A percentile compares a stretch with the other conserved stretches of the same genome.
Conservation (phyloP, 2,797 vertebrate genomes). For the Holocentrus rufus region DNA sequence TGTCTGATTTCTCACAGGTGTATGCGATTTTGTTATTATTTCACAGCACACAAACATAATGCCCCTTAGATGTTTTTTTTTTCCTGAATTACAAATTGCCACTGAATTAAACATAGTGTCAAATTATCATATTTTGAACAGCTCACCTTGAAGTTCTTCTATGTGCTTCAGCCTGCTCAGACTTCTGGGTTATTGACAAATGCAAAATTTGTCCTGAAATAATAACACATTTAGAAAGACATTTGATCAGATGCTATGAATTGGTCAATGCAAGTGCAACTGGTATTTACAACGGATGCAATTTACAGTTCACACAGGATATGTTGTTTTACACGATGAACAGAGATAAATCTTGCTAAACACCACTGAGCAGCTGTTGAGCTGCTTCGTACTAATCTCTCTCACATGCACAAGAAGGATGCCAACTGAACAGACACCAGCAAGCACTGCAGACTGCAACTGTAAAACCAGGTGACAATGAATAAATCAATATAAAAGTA, state of each 20-base stretch:
- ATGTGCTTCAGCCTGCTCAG: not conserved
- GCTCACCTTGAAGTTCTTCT: not conserved
- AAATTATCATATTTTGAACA: not conserved
- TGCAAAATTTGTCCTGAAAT: not conserved
- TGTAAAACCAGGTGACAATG: not conserved
- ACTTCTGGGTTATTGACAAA: not conserved
- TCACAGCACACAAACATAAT: conserved; percentile 28
- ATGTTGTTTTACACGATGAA: conserved; percentile 26
- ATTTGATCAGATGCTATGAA: conserved; percentile 1
- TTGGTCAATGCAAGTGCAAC: not conserved
- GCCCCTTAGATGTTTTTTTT: conserved; percentile 27
- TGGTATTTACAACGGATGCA: not conserved
- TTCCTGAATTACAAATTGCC: conserved; percentile 41
- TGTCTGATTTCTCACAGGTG: conserved; percentile 58
- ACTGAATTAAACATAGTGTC: conserved; percentile 19
- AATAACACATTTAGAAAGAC: not conserved
- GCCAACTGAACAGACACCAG: conserved; percentile 21
- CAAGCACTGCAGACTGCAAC: conserved; percentile 7
- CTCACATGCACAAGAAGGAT: conserved; percentile 52
- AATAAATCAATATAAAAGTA: not conserved
- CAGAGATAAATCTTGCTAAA: conserved; percentile 47
- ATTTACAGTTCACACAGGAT: not conserved
- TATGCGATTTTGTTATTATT: conserved; percentile 49
- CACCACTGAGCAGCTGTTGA: conserved; percentile 55
- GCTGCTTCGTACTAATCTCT: conserved; percentile 50